Evolutionary conservation across 2,113 vertebrate genomes (phyloP), one percentile per base, ranked within the genome.

Genomic region (Aptenodytes patagonicus): DNA sequence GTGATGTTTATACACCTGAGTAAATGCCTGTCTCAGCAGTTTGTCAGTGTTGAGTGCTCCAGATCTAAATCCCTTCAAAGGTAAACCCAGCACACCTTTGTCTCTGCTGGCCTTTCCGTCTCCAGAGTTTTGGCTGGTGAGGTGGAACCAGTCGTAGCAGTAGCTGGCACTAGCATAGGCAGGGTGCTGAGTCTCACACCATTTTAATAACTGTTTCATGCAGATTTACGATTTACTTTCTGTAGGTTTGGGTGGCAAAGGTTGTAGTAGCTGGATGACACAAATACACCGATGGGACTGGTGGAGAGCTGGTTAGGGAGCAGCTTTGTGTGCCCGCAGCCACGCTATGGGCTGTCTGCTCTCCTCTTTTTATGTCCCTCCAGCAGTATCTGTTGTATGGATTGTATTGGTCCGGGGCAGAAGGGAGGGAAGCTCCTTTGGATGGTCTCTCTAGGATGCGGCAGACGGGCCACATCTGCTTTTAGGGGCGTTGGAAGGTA

Each of bases 1-100:
- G 0, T 65, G 89, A 14, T 96, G 95, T 97, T 97, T 97, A 78
- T 94, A 64, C 79, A 96, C 92, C 87, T 95, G 96, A 94, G 71
- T 29, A 96, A 95, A 91, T 90, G 97, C 87, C 87, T 96, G 89
- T 55, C 68, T 97, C 97, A 96, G 96, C 96, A 97, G 78, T 96
- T 95, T 83, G 86, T 68, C 19, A 3, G 5, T 73, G 91, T 77
- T 44, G 60, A 94, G 78, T 17, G 71, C 82, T 96, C 82, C 91
- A 90, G 75, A 96, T 95, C 75, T 94, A 81, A 97, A 96, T 96
- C 96, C 92, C 85, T 95, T 94, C 79, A 88, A 82, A 96, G 91
- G 91, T 80, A 85, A 95, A 73, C 29, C 58, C 64, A 87, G 78
- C 89, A 73, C 89, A 94, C 91, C 94, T 95, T 95, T 83, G 94